These are phyloP conservation scores for Chrysemys picta DNA, from an alignment of 2,113 vertebrate genomes.

Conservation along the genomic window DNA sequence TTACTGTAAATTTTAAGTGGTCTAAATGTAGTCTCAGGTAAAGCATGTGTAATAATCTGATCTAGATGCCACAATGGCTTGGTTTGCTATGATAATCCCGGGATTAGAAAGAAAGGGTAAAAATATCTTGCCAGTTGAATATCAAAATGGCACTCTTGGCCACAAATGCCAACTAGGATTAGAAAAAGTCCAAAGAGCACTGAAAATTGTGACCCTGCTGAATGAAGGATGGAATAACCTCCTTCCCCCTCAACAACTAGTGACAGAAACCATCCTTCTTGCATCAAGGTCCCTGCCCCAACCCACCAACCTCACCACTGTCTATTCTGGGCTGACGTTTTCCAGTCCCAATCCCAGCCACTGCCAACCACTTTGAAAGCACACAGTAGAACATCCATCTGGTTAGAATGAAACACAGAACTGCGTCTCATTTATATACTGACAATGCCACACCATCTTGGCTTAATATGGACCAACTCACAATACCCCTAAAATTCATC, in stretches of 20 bases:
- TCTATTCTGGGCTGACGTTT: neutral
- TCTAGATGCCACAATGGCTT: neutral
- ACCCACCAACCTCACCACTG: neutral
- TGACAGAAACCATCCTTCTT: neutral
- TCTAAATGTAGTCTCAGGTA: neutral
- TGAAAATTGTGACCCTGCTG: neutral
- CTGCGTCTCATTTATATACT: neutral
- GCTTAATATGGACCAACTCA: neutral
- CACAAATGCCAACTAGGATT: neutral
- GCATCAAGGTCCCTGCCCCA: neutral
- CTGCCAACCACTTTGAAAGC: neutral
- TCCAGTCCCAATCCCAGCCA: neutral
- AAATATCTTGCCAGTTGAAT: neutral
- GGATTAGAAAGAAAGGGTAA: neutral
- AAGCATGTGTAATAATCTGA: neutral
- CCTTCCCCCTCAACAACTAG: neutral
- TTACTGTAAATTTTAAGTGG: neutral
- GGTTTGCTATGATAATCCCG: neutral
- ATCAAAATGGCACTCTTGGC: constrained; percentile 7
- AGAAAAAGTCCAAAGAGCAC: neutral
- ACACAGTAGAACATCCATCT: neutral
- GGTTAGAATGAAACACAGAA: neutral
- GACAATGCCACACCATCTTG: neutral
- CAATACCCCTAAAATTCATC: neutral
- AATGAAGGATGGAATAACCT: neutral